Evolutionary conservation across 2,797 vertebrate species (phyloP).

Genomic region (Coluber constrictor): DNA sequence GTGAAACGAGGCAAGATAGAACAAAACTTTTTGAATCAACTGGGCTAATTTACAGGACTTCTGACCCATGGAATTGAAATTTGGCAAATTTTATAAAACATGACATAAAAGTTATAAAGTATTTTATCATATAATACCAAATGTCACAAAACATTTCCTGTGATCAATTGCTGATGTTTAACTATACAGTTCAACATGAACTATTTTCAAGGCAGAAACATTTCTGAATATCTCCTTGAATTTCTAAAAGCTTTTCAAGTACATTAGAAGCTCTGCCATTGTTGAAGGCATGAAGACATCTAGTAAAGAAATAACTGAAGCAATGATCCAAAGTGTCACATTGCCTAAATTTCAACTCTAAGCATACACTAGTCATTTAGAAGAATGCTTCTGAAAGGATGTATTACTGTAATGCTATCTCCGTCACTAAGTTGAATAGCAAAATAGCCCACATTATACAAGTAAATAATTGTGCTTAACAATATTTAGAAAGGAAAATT

Average conservation of each 20-base stretch:
- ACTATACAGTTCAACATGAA: not conserved
- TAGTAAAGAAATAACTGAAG: not conserved
- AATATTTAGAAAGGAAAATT: not conserved
- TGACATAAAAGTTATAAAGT: too few species aligned
- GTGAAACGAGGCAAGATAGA: not conserved
- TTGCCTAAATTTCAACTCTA: not conserved
- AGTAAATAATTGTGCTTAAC: not conserved
- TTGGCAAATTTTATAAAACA: too few species aligned
- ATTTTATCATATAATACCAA: too few species aligned
- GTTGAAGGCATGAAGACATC: not conserved
- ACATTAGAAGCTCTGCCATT: not conserved
- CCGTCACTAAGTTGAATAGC: not conserved
- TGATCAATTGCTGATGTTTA: not conserved
- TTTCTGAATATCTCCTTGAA: not conserved
- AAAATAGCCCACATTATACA: not conserved
- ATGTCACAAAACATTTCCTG: too few species aligned
- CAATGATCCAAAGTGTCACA: not conserved
- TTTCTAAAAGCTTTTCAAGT: not conserved
- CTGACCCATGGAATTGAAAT: not conserved
- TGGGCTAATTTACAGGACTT: not conserved
- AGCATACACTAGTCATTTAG: not conserved
- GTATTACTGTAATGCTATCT: not conserved
- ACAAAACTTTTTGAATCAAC: not conserved
- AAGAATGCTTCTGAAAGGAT: not conserved
- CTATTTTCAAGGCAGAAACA: not conserved